These are phyloP conservation scores for Zeugodacus cucurbitae DNA, from an alignment of 1,140 invertebrate genomes.

Conservation along the genomic window DNA sequence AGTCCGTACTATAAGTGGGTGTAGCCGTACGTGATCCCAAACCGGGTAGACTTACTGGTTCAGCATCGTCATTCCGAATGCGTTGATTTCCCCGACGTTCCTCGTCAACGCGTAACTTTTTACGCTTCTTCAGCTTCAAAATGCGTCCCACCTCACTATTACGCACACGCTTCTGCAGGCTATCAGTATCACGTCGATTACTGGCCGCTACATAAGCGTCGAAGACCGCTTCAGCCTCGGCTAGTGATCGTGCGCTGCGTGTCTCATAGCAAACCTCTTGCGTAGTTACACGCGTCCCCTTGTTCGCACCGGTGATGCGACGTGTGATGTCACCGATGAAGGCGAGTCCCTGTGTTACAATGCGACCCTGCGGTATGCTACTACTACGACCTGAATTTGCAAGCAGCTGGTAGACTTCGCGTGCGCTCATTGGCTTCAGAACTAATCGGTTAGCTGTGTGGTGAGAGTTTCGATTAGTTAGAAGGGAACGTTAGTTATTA, in stretches of 20 bases:
- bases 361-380: neutral
- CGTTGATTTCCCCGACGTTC: neutral
- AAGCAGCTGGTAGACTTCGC: neutral
- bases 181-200: neutral
- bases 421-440: neutral
- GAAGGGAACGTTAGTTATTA: neutral
- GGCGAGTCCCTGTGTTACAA: neutral
- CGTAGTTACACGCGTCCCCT: neutral
- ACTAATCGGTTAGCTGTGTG: neutral
- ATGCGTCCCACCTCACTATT: neutral
- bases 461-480: too few species aligned
- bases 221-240: neutral
- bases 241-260: neutral
- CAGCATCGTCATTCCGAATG: neutral
- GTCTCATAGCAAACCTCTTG: neutral
- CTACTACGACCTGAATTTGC: neutral
- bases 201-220: neutral
- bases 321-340: neutral
- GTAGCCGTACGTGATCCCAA: neutral
- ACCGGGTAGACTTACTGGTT: neutral
- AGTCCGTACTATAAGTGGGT: neutral
- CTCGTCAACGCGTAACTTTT: neutral
- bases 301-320: neutral
- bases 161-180: neutral
- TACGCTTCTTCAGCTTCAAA: slow-evolving; percentile 7